These are phyloP conservation scores for Falco peregrinus DNA, from an alignment of 2,797 vertebrate genomes.

Conservation along the genomic window DNA sequence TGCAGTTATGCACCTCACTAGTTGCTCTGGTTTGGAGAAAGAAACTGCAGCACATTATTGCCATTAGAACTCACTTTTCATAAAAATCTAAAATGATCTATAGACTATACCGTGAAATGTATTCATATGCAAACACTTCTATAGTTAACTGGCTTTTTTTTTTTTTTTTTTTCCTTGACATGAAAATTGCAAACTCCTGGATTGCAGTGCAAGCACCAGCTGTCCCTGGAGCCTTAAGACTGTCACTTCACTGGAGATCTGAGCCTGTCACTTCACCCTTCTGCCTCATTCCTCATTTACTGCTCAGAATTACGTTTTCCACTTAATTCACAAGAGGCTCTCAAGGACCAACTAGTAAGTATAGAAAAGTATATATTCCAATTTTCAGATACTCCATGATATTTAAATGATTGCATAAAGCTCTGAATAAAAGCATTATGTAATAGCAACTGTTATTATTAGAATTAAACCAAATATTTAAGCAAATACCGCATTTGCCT, in stretches of 20 bases:
- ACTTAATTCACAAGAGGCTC: background rate
- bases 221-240: background rate
- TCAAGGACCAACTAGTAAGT: background rate
- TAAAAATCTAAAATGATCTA: background rate
- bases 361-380: background rate
- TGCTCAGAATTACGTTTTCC: background rate
- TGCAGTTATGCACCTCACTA: background rate
- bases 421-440: background rate
- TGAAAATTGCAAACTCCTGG: background rate
- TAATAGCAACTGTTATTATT: background rate
- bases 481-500: background rate
- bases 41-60: background rate
- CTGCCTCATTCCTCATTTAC: background rate
- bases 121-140: background rate
- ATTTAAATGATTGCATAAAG: background rate
- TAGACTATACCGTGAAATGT: background rate
- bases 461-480: background rate
- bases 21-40: background rate
- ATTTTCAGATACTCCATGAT: background rate
- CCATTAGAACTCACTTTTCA: background rate
- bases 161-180: background rate
- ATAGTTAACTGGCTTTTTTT: background rate
- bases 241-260: background rate
- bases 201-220: background rate
- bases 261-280: background rate